Evolutionary conservation across 1,140 invertebrate species (phyloP).

Genomic region (Cyrtorhinus lividipennis): DNA sequence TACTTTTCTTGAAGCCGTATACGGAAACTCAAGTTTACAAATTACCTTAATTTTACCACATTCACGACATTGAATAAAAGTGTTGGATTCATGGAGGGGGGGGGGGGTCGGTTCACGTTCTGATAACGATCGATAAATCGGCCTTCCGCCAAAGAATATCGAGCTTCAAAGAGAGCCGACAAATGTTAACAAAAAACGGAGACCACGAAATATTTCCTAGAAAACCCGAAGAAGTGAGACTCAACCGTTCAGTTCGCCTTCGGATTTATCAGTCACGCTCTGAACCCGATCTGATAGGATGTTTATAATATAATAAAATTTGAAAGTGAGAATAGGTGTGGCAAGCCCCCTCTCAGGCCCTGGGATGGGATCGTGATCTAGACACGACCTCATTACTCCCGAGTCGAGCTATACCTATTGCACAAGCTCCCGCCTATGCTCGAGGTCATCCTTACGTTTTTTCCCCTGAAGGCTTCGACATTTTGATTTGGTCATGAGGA

Average conservation of each 20-base stretch:
- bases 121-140: too few species aligned
- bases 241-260: background rate
- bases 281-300: background rate
- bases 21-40: too few species aligned
- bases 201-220: too few species aligned
- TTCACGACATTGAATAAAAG: too few species aligned
- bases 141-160: too few species aligned
- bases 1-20: too few species aligned
- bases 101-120: too few species aligned
- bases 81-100: too few species aligned
- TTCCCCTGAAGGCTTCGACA: background rate
- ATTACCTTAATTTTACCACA: too few species aligned
- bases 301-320: slow-evolving; percentile 8
- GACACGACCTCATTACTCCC: slow-evolving; percentile 6
- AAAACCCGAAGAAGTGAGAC: background rate
- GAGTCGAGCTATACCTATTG: background rate
- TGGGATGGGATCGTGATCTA: slow-evolving; percentile 4
- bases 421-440: background rate
- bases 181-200: too few species aligned
- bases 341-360: background rate
- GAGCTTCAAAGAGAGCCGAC: too few species aligned
- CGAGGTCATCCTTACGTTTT: background rate
- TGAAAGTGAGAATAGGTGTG: slow-evolving; percentile 4
- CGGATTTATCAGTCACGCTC: background rate
- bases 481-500: too few species aligned